Conservation (phyloP, 2,113 vertebrate species). For the Pteruthius melanotis region DNA sequence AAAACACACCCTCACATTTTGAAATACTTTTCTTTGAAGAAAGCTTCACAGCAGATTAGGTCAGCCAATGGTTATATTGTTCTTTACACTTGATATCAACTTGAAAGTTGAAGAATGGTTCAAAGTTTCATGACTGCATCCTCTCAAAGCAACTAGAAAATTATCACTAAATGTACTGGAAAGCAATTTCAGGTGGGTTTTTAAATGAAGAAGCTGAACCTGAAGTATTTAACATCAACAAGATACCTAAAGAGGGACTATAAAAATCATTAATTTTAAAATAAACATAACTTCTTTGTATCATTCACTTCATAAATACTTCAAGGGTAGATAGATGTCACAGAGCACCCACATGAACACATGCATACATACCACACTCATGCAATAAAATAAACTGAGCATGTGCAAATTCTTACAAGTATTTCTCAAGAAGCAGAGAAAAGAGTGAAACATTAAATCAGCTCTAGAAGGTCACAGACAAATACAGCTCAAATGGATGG, state of each 20-base stretch:
- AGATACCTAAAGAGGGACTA: background rate
- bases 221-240: background rate
- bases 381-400: background rate
- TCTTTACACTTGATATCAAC: background rate
- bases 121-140: background rate
- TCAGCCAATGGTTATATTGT: background rate
- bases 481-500: background rate
- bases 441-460: background rate
- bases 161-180: background rate
- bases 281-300: background rate
- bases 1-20: background rate
- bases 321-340: background rate
- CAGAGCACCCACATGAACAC: background rate
- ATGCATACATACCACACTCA: background rate
- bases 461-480: background rate
- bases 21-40: background rate
- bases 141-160: background rate
- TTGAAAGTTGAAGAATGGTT: background rate
- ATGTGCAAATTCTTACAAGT: background rate
- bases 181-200: background rate
- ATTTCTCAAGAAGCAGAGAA: background rate
- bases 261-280: background rate
- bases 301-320: background rate
- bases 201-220: background rate
- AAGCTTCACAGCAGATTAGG: background rate